Conservation (phyloP, 2,113 vertebrate genomes). For the Phrynocephalus versicolor region DNA sequence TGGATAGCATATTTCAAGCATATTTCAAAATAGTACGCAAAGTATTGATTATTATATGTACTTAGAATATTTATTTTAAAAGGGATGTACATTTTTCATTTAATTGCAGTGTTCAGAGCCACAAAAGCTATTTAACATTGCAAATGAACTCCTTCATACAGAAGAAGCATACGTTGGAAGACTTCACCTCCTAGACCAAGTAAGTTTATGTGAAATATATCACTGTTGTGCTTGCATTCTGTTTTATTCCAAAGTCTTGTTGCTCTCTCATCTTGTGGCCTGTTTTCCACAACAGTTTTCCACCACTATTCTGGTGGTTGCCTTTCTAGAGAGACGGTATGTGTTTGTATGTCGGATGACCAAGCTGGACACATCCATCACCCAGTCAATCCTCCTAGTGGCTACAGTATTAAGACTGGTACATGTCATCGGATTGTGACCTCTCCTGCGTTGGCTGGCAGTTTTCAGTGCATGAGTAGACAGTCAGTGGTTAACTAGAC, state of each 20-base stretch:
- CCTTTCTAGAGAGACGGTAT: not conserved
- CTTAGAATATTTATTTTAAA: not conserved
- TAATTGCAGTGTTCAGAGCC: slow-evolving; percentile 81
- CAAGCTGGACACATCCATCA: too few species aligned
- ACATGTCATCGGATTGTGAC: not conserved
- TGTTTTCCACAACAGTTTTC: not conserved
- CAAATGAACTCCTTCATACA: slow-evolving; percentile 92
- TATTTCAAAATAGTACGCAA: slow-evolving; percentile 14
- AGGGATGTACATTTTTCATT: not conserved
- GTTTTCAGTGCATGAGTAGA: not conserved
- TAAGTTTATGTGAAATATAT: slow-evolving; percentile 55
- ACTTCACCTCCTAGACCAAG: slow-evolving; percentile 96
- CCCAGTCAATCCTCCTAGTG: not conserved
- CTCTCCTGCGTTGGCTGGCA: not conserved
- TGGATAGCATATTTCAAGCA: not conserved
- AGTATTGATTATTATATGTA: not conserved
- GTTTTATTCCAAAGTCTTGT: not conserved
- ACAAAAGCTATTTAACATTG: slow-evolving; percentile 92
- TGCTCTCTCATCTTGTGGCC: not conserved
- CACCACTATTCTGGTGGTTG: not conserved
- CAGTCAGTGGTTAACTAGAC: not conserved
- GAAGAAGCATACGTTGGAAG: slow-evolving; percentile 94
- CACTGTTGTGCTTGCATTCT: not conserved
- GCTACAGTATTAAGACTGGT: too few species aligned
- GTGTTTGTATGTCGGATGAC: not conserved